Evolutionary conservation across 2,888 invertebrate genomes (phyloP).

Genomic region (Cosmopolites sordidus): DNA sequence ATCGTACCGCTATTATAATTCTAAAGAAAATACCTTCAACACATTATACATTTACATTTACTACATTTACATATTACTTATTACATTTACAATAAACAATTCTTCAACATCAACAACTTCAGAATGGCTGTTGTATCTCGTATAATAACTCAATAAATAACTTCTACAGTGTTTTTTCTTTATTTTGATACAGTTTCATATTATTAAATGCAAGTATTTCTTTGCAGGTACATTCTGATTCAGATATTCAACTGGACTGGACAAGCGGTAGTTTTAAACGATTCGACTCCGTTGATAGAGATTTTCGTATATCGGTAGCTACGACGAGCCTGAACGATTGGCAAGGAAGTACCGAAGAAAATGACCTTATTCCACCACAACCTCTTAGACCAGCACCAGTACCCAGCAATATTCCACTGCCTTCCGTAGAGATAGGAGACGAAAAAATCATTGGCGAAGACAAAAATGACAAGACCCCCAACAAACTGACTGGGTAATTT

Average conservation of each 20-base stretch:
- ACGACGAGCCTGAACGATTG: slow-evolving; percentile 44
- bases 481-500: neutral
- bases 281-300: slow-evolving; percentile 61
- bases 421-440: slow-evolving; percentile 19
- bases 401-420: slow-evolving; percentile 32
- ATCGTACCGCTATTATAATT: too few relatives aligned
- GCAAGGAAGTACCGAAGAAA: slow-evolving; percentile 33
- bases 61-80: too few relatives aligned
- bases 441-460: slow-evolving; percentile 7
- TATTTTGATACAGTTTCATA: too few relatives aligned
- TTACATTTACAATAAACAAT: too few relatives aligned
- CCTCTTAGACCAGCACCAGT: slow-evolving; percentile 60
- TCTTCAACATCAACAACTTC: too few relatives aligned
- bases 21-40: too few relatives aligned
- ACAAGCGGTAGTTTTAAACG: slow-evolving; percentile 62
- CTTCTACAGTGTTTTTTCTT: too few relatives aligned
- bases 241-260: slow-evolving; percentile 58
- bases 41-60: too few relatives aligned
- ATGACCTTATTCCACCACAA: slow-evolving; percentile 57
- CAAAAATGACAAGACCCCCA: neutral
- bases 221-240: slow-evolving; percentile 59
- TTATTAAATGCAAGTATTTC: too few relatives aligned
- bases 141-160: too few relatives aligned
- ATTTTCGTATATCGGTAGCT: slow-evolving; percentile 51
- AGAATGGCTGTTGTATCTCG: too few relatives aligned